Evolutionary conservation across 2,797 vertebrate species (phyloP).

Genomic region (Propithecus deckenii): DNA sequence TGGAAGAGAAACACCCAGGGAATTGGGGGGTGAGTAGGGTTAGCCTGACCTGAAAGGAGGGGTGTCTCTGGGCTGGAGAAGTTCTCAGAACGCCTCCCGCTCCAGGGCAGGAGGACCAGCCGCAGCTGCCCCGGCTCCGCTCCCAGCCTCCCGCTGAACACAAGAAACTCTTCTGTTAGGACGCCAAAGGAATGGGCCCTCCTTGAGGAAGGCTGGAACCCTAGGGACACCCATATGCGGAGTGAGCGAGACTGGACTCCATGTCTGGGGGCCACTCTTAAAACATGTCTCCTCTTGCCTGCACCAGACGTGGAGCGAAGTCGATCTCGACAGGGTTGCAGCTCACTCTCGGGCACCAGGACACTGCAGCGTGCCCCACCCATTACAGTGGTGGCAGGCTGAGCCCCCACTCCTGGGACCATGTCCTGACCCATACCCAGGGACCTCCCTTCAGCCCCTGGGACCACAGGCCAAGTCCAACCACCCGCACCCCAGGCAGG

Average conservation of each 20-base stretch:
- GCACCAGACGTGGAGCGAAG: neutral
- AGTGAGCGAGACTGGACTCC: neutral
- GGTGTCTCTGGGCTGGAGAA: neutral
- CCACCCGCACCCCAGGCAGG: neutral
- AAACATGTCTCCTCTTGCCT: neutral
- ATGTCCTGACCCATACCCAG: neutral
- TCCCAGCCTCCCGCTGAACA: neutral
- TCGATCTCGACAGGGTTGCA: neutral
- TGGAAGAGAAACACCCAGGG: neutral
- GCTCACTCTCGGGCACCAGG: neutral
- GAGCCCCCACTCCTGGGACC: neutral
- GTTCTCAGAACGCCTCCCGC: neutral
- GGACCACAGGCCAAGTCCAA: too few relatives aligned
- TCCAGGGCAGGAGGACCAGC: neutral
- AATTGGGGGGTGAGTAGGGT: neutral
- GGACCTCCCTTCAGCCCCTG: neutral
- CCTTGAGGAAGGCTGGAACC: neutral
- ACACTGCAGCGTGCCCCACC: fast-evolving
- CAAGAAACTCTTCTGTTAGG: neutral
- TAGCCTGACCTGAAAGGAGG: neutral
- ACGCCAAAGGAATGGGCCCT: neutral
- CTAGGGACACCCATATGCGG: neutral
- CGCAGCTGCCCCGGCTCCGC: neutral
- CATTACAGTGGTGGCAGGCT: neutral
- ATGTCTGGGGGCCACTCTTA: neutral